Conservation (phyloP, 2,113 vertebrate species). For the Synchiropus splendidus region DNA sequence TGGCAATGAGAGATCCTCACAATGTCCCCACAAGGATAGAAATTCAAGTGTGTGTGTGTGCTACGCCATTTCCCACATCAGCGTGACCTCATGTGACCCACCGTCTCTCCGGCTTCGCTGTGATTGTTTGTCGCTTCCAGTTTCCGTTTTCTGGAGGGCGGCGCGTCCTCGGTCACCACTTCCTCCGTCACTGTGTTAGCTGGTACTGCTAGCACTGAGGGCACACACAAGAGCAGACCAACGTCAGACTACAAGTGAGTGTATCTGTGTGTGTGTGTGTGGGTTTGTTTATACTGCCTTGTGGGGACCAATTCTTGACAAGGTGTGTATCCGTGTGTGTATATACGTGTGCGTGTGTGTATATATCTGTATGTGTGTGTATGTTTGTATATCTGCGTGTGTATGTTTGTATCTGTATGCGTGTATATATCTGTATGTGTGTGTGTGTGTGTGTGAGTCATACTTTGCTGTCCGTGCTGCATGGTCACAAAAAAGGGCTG, state of each 20-base stretch:
- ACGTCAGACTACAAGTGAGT: not conserved
- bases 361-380: no score
- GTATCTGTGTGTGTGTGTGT: not conserved
- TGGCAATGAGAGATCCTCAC: no score
- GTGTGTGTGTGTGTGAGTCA: not conserved
- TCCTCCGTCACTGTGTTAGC: slow-evolving; percentile 77
- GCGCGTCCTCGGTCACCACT: slow-evolving; percentile 60
- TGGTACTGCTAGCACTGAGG: slow-evolving; percentile 75
- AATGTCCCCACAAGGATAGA: no score
- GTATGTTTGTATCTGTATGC: no score
- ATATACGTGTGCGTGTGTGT: no score
- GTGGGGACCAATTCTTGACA: no score
- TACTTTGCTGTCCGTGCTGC: slow-evolving; percentile 82
- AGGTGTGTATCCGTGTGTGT: no score
- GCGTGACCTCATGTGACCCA: slow-evolving; percentile 20
- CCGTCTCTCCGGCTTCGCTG: slow-evolving; percentile 58
- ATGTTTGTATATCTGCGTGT: no score
- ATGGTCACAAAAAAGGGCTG: slow-evolving; percentile 80
- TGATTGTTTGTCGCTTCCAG: slow-evolving; percentile 45
- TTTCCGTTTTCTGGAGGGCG: slow-evolving; percentile 66
- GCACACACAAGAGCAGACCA: slow-evolving; percentile 4
- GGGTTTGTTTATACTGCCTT: no score
- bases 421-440: not conserved
- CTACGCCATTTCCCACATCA: no score
- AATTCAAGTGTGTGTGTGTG: no score